Percentiles rank a stretch among this genome's conserved stretches.
phyloP scores from a whole-genome alignment of 2,888 invertebrate species.

The Stenotaenia linearis region DNA sequence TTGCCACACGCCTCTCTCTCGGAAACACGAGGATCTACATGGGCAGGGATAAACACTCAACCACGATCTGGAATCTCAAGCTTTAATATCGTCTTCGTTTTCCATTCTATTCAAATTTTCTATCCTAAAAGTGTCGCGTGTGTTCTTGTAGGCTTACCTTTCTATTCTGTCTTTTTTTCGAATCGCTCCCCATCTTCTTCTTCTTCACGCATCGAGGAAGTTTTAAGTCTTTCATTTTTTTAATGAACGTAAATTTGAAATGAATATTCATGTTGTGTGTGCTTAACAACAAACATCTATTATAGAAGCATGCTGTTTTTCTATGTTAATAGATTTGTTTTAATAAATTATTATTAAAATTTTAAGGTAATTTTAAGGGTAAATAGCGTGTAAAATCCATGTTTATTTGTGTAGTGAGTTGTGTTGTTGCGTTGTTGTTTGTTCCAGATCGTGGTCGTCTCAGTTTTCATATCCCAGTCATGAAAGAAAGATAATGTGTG shows the following conservation, averaged over 20 bases:
- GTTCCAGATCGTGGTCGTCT: slow-evolving; percentile 20
- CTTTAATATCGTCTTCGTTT: too few relatives aligned
- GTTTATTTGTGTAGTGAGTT: neutral
- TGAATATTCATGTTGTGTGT: slow-evolving; percentile 8
- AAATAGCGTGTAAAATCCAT: neutral
- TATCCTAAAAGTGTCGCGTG: too few relatives aligned
- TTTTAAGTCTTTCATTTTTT: neutral
- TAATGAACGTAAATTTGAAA: neutral
- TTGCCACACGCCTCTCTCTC: slow-evolving; percentile 22
- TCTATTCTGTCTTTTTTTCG: neutral
- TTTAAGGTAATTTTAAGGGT: neutral
- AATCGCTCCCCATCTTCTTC: too few relatives aligned
- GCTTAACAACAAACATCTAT: neutral
- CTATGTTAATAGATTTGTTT: neutral
- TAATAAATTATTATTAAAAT: neutral
- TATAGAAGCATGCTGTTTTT: slow-evolving; percentile 6
- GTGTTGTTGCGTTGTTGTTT: neutral
- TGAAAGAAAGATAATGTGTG: slow-evolving; percentile 17
- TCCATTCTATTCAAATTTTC: too few relatives aligned
- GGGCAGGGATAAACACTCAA: slow-evolving; percentile 2
- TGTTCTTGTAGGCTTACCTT: neutral
- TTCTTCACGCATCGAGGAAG: neutral
- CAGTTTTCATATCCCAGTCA: neutral
- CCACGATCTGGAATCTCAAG: slow-evolving; percentile 13
- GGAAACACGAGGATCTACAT: slow-evolving; percentile 1